phyloP scores from a whole-genome alignment of 1,140 invertebrate genomes.

The Nephila pilipes region DNA sequence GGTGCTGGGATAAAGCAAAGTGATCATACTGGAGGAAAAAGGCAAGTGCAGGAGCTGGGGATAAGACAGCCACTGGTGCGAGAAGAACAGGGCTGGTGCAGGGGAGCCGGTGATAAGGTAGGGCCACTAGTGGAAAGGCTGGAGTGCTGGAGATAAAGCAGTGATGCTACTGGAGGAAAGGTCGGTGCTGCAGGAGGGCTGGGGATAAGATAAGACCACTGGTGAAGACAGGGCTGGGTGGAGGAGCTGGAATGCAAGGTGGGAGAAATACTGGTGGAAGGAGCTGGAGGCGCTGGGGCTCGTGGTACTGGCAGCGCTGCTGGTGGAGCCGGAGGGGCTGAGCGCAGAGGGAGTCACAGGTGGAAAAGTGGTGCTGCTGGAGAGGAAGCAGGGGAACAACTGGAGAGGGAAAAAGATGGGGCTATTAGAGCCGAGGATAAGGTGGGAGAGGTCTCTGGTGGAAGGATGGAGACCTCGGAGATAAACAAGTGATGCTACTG shows the following conservation, averaged over 20 bases:
- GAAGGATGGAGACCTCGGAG: too few species aligned
- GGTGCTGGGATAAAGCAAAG: too few species aligned
- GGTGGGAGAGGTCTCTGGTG: too few species aligned
- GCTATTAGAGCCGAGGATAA: too few species aligned
- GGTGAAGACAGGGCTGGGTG: neutral
- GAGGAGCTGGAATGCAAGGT: neutral
- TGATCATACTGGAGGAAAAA: too few species aligned
- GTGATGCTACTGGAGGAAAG: too few species aligned
- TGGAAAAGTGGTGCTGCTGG: neutral
- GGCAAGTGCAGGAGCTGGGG: neutral
- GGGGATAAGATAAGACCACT: neutral
- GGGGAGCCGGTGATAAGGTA: neutral
- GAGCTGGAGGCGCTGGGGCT: neutral
- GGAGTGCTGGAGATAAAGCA: neutral
- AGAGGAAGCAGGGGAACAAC: too few species aligned
- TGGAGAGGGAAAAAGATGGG: too few species aligned
- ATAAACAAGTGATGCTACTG: too few species aligned
- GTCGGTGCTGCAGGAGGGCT: neutral
- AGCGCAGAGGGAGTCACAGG: neutral
- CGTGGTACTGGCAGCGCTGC: neutral
- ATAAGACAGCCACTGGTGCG: too few species aligned
- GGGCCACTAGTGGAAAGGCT: neutral
- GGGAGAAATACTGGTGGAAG: neutral
- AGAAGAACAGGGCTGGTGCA: neutral
- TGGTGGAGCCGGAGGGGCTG: neutral